Base-by-base conservation (phyloP, 2,113 vertebrate species). In the Lanius collurio region DNA sequence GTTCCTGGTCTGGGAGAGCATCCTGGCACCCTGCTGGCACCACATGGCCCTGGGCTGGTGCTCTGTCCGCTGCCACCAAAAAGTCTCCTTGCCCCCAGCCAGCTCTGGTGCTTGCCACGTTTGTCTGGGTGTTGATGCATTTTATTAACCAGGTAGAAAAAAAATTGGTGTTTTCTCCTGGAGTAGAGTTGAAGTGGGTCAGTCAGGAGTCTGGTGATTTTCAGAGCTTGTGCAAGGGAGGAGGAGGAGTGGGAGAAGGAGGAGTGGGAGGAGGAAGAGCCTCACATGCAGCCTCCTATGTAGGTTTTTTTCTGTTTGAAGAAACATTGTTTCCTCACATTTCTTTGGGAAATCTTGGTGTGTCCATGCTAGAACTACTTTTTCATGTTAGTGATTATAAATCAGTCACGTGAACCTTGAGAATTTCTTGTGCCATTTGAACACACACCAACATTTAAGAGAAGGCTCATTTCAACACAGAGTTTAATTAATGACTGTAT, bases 41-140 rank as follows among this genome's bases (percentile, higher is more conserved):
- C 30, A 7, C 2, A 1, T n/a, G 50, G 46, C 55, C 10, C 11
- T 10, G 27, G 21, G 24, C 28, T 14, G 28, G 10, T 1, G 2
- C 63, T 83, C 33, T 46, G n/a, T 31, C 53, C 16, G 1, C 52
- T 50, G 88, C 47, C 57, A 15, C 57, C 15, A 6, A 11, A 59
- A 73, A 22, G 46, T 87, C 41, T 31, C 2, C 19, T 68, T 0
- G 0, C 6, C 8, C 41, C 15, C 23, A 33, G 60, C 33, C 20
- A 62, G 37, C 46, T 60, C 63, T 52, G 69, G 30, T 17, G 17
- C 26, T 78, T 1, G 3, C 26, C 35, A 18, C 22, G 3, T 52
- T 57, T 79, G 20, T 33, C 50, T 67, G 19, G 39, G 13, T 7
- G 13, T 23, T n/a, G 31, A 26, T 41, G 18, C 21, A 5, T 78